These are phyloP conservation scores for Mesoligia furuncula DNA, from an alignment of 2,888 invertebrate species.

Conservation along the genomic window DNA sequence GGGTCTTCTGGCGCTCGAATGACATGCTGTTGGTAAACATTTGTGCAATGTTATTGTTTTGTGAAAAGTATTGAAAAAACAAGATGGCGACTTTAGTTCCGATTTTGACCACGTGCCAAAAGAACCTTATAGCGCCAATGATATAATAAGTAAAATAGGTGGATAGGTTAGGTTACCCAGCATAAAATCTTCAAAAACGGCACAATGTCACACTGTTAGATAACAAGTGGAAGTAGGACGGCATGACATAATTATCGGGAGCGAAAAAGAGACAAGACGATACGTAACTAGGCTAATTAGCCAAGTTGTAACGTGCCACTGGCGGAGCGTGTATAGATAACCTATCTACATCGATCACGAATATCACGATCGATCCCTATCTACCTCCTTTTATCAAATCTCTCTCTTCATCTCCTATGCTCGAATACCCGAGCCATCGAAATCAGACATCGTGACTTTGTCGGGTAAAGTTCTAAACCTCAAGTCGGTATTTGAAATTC, in stretches of 20 bases:
- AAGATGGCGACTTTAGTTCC: neutral
- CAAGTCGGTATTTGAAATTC: neutral
- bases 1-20: neutral
- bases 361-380: too few species aligned
- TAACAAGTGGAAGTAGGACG: too few species aligned
- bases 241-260: neutral
- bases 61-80: neutral
- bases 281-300: neutral
- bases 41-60: neutral
- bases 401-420: neutral
- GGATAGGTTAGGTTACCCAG: too few species aligned
- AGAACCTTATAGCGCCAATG: neutral
- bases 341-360: too few species aligned
- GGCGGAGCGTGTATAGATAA: neutral
- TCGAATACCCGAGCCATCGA: neutral
- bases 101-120: neutral
- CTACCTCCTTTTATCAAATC: neutral
- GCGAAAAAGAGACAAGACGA: neutral
- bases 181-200: too few species aligned
- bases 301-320: neutral
- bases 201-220: too few species aligned
- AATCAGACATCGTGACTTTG: neutral
- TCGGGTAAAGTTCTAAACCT: neutral
- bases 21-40: neutral
- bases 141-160: too few species aligned